Evolutionary conservation across 1,140 invertebrate genomes (phyloP).

Genomic region (Brachionus paranguensis): DNA sequence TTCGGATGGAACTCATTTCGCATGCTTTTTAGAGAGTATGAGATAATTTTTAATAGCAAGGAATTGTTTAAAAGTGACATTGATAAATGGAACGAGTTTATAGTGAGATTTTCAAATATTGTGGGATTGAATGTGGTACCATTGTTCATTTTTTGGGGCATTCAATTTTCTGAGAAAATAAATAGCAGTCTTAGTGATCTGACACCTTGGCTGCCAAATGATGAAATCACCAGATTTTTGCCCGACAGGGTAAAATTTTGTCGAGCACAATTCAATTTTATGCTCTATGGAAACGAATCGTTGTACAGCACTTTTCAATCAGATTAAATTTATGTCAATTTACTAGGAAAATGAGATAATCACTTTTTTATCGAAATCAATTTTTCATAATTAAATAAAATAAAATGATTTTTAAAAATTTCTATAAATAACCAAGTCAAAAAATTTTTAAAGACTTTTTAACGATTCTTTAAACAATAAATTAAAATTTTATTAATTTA

Average conservation of each 20-base stretch:
- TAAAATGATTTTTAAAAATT: no score
- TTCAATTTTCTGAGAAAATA: background rate
- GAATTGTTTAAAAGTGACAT: background rate
- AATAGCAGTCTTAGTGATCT: background rate
- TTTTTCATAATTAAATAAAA: background rate
- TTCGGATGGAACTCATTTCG: slow-evolving; percentile 24
- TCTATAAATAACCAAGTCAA: no score
- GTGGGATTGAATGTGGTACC: slow-evolving; percentile 20
- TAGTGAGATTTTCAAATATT: slow-evolving; percentile 14
- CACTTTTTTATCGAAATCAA: background rate
- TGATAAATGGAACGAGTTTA: slow-evolving; percentile 37
- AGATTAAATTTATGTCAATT: background rate
- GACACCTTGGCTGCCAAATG: slow-evolving; percentile 5
- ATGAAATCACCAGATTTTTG: background rate
- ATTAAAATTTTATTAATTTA: no score
- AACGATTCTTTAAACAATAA: no score
- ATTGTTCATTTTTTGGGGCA: slow-evolving; percentile 20
- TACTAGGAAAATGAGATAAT: background rate
- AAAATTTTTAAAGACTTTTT: no score
- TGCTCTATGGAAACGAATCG: background rate
- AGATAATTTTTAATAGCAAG: background rate
- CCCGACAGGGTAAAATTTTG: slow-evolving; percentile 20
- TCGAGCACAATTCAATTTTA: slow-evolving; percentile 3
- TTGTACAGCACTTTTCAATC: background rate
- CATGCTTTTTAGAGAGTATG: slow-evolving; percentile 15